A percentile compares a stretch with the other conserved stretches of the same genome.
Conservation (phyloP, 2,888 invertebrate species). For the Platynereis dumerilii region DNA sequence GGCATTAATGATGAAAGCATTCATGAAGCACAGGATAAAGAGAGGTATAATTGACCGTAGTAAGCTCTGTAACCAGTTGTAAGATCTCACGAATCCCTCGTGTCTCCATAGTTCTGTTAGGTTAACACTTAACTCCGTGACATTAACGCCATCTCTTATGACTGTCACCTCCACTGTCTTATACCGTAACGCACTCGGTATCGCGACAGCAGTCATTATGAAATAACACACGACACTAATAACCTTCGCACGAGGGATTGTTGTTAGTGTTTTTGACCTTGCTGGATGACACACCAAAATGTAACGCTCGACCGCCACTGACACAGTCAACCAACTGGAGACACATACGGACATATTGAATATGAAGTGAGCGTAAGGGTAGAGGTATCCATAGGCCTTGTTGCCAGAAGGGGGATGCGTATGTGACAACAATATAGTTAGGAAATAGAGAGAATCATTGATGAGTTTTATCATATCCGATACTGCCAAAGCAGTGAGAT, state of each 20-base stretch:
- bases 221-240: constrained; percentile 36
- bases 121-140: constrained; percentile 29
- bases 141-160: constrained; percentile 26
- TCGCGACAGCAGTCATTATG: constrained; percentile 35
- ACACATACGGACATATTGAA: constrained; percentile 54
- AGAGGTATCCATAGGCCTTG: constrained; percentile 44
- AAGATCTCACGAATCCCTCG: constrained; percentile 30
- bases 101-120: constrained; percentile 41
- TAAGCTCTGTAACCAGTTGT: constrained; percentile 40
- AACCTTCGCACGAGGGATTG: constrained; percentile 44
- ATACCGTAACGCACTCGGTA: constrained; percentile 41
- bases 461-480: constrained; percentile 54
- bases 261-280: constrained; percentile 44
- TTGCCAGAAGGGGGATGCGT: constrained; percentile 42
- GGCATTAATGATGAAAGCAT: constrained; percentile 42
- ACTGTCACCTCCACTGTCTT: constrained; percentile 17
- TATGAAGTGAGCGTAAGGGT: constrained; percentile 57
- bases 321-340: constrained; percentile 57
- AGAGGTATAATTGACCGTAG: constrained; percentile 44
- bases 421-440: constrained; percentile 43
- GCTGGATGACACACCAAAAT: constrained; percentile 56
- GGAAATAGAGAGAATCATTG: constrained; percentile 53
- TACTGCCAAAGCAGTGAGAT: constrained; percentile 53
- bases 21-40: constrained; percentile 39
- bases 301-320: constrained; percentile 56